Conservation (phyloP, 2,888 invertebrate species). For the Allygus modestus region DNA sequence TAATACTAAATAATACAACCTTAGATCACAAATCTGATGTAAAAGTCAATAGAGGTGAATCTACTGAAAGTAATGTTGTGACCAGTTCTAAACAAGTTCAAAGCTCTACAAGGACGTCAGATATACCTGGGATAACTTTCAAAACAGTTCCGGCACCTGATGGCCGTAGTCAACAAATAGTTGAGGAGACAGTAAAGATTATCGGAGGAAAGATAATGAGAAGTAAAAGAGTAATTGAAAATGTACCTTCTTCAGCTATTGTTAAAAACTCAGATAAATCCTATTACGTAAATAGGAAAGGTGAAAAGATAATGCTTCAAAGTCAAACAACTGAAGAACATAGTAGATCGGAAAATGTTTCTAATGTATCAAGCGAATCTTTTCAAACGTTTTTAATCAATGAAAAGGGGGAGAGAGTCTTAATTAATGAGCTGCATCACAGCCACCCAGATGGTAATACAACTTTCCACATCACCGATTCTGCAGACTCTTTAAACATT, state of each 20-base stretch:
- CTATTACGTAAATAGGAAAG: slow-evolving; percentile 16
- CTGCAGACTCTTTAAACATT: background rate
- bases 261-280: background rate
- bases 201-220: slow-evolving; percentile 67
- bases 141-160: background rate
- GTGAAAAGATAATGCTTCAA: slow-evolving; percentile 10
- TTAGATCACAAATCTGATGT: background rate
- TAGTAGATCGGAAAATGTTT: background rate
- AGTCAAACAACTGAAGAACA: background rate
- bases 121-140: background rate
- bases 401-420: slow-evolving; percentile 49
- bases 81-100: background rate
- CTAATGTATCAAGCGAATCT: background rate
- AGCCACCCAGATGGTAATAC: background rate
- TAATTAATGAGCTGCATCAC: background rate
- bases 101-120: background rate
- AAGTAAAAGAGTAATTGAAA: slow-evolving; percentile 40
- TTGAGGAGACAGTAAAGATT: slow-evolving; percentile 63
- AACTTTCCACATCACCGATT: background rate
- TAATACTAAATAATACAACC: background rate
- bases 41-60: background rate
- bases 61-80: background rate
- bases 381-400: background rate
- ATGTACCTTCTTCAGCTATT: slow-evolving; percentile 6
- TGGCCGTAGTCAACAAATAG: slow-evolving; percentile 38